Percentiles rank a stretch among this genome's conserved stretches.
Evolutionary conservation across 2,797 vertebrate genomes (phyloP).

Genomic region (Champsocephalus gunnari): DNA sequence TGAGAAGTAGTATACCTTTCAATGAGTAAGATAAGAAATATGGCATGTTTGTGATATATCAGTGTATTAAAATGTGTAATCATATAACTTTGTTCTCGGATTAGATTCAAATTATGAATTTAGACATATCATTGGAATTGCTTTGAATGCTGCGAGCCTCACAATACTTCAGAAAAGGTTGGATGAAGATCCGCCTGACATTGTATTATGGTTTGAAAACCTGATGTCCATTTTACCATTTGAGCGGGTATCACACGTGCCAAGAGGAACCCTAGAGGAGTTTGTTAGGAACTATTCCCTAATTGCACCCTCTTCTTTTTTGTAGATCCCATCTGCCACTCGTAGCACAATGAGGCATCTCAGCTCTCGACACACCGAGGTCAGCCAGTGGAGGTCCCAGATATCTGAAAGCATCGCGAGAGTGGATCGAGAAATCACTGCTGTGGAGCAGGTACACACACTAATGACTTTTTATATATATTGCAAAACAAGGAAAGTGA

Average conservation of each 20-base stretch:
- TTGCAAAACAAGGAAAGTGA: background rate
- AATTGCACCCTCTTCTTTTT: background rate
- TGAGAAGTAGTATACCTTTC: background rate
- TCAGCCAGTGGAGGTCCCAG: constrained; percentile 41
- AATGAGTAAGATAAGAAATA: too few species aligned
- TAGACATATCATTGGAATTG: too few species aligned
- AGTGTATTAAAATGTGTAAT: background rate
- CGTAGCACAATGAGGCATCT: constrained; percentile 35
- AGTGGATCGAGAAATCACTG: constrained; percentile 29
- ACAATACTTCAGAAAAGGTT: too few species aligned
- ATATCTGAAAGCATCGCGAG: constrained; percentile 22
- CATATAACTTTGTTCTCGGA: too few species aligned
- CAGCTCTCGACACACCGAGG: constrained; percentile 26
- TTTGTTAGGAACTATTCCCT: too few species aligned
- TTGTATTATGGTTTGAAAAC: too few species aligned
- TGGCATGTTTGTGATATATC: background rate
- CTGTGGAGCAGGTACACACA: constrained; percentile 32
- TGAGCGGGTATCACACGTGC: too few species aligned
- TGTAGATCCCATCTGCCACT: constrained; percentile 20
- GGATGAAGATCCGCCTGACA: too few species aligned
- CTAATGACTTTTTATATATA: background rate
- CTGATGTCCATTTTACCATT: too few species aligned
- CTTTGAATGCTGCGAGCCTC: too few species aligned
- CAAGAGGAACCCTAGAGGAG: too few species aligned
- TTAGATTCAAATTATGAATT: too few species aligned